Base-by-base conservation (phyloP, 2,113 vertebrate species). In the Tiliqua scincoides region DNA sequence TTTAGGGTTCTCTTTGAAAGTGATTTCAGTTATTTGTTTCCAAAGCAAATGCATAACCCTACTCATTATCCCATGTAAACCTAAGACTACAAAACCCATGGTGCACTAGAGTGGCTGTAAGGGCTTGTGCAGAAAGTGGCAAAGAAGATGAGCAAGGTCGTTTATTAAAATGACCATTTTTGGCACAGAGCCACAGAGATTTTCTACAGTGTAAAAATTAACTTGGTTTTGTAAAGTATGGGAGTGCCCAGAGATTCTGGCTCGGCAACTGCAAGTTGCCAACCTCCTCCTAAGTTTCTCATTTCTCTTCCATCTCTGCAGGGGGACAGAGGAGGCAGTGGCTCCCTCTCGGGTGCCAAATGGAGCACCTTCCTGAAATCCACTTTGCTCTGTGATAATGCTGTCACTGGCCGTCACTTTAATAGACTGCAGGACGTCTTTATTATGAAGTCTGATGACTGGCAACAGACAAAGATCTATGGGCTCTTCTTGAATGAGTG, bases 291-390 rank as follows among this genome's bases (percentile, higher is more conserved):
- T 85, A 73, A 79, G 14, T 6, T 32, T 54, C 2, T 21, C 4
- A 17, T 48, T 71, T 62, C 8, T 83, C 4, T 4, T 6, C 40
- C 15, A 6, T 82, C 84, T 70, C 87, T 85, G 3, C 92, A 99
- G 98, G 95, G 96, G 9, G 98, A 99, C 83, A 96, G 97, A 91
- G 98, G 98, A 0, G 98, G 98, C 2, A 98, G 97, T 85, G 94
- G 95, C 70, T 96, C 95, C 0, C 94, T 98, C 32, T 97, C 98
- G 0, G 97, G 97, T 85, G 97, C 98, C 92, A 98, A 96, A 67
- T 99, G 98, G 98, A 98, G 98, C 6, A 98, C 98, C 0, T 99
- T 99, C 89, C 96, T 99, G 72, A 99, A 99, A 89, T 97, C 98
- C 54, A 97, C 96, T 18, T 96, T 99, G 63, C 96, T 98, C n/a